Evolutionary conservation across 2,113 vertebrate genomes (phyloP), one percentile per base, ranked within the genome.

Genomic region (Verasper variegatus): DNA sequence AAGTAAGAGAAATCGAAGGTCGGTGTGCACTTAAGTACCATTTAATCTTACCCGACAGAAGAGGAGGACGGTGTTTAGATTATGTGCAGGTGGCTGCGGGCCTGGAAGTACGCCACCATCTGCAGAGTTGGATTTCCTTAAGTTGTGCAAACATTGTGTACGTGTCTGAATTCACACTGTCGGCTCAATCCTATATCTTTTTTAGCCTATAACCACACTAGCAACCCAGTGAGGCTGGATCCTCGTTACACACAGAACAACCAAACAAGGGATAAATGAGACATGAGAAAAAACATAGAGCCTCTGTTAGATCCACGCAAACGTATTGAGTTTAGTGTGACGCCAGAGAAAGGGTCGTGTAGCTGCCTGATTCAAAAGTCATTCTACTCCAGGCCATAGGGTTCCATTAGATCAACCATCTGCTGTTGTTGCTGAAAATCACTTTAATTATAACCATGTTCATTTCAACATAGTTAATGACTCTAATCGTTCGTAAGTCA

Each of bases 41-140:
- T 82, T 83, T 87, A 81, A 88, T 89, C 84, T 86, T 57, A 40
- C 35, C 60, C 80, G 73, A 85, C 68, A 80, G 77, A 90, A 78
- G 77, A 77, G 60, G 61, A 72, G 54, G 72, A 55, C 21, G 9
- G 24, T 71, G 59, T 51, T 70, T 80, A 21, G 51, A 76, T 78
- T 61, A 55, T 47, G 40, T 80, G 71, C 71, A 74, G 71, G 71
- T 82, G 78, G 80, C 78, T 82, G 65, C 61, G 73, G 80, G 74
- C 60, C 65, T 73, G 47, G 35, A 70, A 71, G 68, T 72, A 73
- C 83, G 84, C 73, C 72, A 54, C 58, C 40, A 64, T 78, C 78
- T 80, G 78, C 63, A 64, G 24, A 55, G 54, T 55, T 68, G 40
- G 23, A 64, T 73, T 73, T 52, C 31, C 59, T 66, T 12, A 31